A percentile compares a stretch with the other conserved stretches of the same genome.
phyloP scores from a whole-genome alignment of 2,113 vertebrate genomes.

The Cochlearius cochlearius region DNA sequence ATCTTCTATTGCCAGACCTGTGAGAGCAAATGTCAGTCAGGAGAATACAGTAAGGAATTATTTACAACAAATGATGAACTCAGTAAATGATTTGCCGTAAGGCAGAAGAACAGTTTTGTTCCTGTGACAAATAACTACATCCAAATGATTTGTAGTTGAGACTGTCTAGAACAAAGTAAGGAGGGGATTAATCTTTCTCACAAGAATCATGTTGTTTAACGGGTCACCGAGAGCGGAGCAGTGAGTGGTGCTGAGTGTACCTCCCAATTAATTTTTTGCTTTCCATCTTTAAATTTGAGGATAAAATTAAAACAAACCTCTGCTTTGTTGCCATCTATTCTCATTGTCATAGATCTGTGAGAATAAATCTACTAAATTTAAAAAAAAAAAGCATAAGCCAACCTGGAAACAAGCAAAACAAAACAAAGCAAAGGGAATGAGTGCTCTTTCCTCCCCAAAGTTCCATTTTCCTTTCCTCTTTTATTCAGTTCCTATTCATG shows the following conservation, averaged over 20 bases:
- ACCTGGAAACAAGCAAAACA: neutral
- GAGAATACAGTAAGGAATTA: neutral
- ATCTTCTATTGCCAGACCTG: neutral
- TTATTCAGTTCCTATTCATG: neutral
- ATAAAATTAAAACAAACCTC: neutral
- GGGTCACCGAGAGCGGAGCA: neutral
- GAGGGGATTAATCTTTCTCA: neutral
- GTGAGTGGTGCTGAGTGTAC: neutral
- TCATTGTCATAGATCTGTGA: neutral
- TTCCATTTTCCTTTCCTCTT: neutral
- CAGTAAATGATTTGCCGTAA: neutral
- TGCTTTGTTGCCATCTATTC: neutral
- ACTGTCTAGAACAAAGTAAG: neutral
- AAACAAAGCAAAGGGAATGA: neutral
- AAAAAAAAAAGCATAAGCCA: neutral
- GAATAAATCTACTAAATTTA: neutral
- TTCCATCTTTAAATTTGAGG: conserved; percentile 4
- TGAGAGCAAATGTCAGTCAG: neutral
- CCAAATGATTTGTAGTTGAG: neutral
- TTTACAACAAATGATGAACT: neutral
- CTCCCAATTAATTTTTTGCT: neutral
- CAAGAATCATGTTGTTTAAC: neutral
- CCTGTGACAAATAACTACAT: neutral
- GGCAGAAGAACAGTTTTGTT: neutral
- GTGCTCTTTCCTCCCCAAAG: neutral